A percentile compares a stretch with the other conserved stretches of the same genome.
These are phyloP conservation scores for Mythimna albipuncta DNA, from an alignment of 2,888 invertebrate species.

Conservation along the genomic window DNA sequence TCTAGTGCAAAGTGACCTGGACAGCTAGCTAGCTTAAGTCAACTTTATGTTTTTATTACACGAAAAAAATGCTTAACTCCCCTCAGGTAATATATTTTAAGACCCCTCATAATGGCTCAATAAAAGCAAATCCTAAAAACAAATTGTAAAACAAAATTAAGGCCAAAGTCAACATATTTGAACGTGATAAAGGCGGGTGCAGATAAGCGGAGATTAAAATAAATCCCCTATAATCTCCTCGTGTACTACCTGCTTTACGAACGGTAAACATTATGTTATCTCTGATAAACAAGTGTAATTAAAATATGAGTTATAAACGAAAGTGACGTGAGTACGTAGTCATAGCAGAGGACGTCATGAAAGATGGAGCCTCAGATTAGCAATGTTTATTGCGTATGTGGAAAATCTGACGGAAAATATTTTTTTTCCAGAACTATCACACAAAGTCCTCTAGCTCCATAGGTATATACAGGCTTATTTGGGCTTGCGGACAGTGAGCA, in stretches of 20 bases:
- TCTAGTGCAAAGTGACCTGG: neutral
- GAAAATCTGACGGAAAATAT: neutral
- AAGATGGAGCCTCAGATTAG: conserved; percentile 12
- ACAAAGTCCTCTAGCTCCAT: too few relatives aligned
- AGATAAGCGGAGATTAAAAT: conserved; percentile 42
- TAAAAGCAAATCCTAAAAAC: conserved; percentile 27
- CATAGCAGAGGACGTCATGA: conserved; percentile 5
- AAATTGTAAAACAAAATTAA: conserved; percentile 36
- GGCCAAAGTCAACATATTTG: conserved; percentile 31
- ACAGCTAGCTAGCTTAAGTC: neutral
- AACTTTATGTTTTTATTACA: conserved; percentile 12
- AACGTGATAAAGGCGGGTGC: conserved; percentile 17
- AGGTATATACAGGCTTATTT: too few relatives aligned
- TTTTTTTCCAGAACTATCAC: too few relatives aligned
- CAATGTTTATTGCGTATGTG: conserved; percentile 13
- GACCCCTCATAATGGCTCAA: neutral
- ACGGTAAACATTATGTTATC: conserved; percentile 27
- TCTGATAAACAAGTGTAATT: conserved; percentile 21
- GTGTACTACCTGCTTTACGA: conserved; percentile 43
- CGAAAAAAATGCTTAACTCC: neutral
- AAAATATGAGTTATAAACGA: conserved; percentile 19
- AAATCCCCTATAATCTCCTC: conserved; percentile 33
- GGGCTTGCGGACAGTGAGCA: too few relatives aligned
- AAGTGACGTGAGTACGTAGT: conserved; percentile 9
- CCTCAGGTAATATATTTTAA: neutral